Conservation (phyloP, 2,113 vertebrate species). For the Chaenogobius annularis region DNA sequence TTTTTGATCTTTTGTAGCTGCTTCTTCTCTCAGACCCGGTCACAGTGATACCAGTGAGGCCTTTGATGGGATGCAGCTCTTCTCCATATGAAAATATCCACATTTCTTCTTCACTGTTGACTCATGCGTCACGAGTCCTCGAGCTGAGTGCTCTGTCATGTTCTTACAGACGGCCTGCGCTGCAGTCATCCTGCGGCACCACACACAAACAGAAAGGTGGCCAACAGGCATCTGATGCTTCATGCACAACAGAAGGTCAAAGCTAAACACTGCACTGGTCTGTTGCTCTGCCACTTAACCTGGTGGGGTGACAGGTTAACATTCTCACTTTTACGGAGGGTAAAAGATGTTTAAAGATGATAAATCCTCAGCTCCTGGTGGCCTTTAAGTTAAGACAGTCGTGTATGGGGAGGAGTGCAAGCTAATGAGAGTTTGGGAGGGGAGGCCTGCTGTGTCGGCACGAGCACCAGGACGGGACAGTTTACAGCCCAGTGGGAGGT, state of each 20-base stretch:
- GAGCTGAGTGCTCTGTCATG: constrained; percentile 27
- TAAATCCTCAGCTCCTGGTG: constrained; percentile 24
- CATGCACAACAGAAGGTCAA: constrained; percentile 49
- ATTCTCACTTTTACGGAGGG: constrained; percentile 44
- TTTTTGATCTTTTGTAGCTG: background rate
- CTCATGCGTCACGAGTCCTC: constrained; percentile 32
- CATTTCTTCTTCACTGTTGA: constrained; percentile 26
- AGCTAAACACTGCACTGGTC: constrained; percentile 39
- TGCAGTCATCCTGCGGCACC: constrained; percentile 5
- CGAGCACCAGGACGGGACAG: constrained; percentile 36
- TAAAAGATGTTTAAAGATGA: constrained; percentile 39
- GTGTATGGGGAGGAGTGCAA: constrained; percentile 27
- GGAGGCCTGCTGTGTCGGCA: constrained; percentile 46
- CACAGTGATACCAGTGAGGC: constrained; percentile 3
- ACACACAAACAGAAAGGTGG: constrained; percentile 28
- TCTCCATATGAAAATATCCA: constrained; percentile 22
- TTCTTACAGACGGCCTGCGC: constrained; percentile 27
- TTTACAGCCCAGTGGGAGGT: constrained; percentile 45
- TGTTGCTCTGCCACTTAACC: constrained; percentile 12
- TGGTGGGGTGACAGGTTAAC: constrained; percentile 20
- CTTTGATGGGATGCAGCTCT: constrained; percentile 20
- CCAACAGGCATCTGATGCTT: constrained; percentile 28
- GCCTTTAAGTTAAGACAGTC: constrained; percentile 30
- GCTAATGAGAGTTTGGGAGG: constrained; percentile 39
- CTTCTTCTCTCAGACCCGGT: background rate